These are phyloP conservation scores for Penaeus vannamei DNA, from an alignment of 1,140 invertebrate species.

Conservation along the genomic window DNA sequence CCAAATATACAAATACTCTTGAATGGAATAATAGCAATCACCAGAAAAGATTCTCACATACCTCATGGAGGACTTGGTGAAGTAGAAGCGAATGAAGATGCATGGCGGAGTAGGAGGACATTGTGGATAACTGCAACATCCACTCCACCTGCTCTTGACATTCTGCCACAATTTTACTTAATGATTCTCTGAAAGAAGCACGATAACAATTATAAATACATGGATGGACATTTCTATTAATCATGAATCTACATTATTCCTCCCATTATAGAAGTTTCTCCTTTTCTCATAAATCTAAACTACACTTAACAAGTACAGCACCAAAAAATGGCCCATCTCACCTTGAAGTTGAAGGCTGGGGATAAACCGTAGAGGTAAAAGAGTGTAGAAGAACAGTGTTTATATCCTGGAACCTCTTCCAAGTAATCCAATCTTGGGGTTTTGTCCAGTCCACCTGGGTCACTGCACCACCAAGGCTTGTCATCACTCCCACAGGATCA, in stretches of 20 bases:
- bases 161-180: conserved; percentile 36
- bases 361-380: conserved; percentile 60
- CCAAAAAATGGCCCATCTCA: neutral
- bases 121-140: conserved; percentile 53
- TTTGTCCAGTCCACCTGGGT: conserved; percentile 43
- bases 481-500: conserved; percentile 51
- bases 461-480: conserved; percentile 39
- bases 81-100: conserved; percentile 50
- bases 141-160: conserved; percentile 50
- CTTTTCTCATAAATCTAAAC: neutral
- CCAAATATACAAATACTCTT: too few relatives aligned
- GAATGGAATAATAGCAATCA: neutral
- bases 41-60: neutral
- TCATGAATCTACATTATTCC: too few relatives aligned
- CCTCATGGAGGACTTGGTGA: conserved; percentile 64
- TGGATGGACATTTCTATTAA: neutral
- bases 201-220: neutral
- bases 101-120: conserved; percentile 34
- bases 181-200: conserved; percentile 5
- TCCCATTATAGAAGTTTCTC: too few relatives aligned
- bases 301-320: neutral
- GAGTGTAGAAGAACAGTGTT: conserved; percentile 55
- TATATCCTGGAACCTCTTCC: conserved; percentile 61
- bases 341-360: conserved; percentile 52
- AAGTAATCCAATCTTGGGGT: conserved; percentile 54